These are phyloP conservation scores for Hirudo medicinalis DNA, from an alignment of 1,140 invertebrate species.

Conservation along the genomic window DNA sequence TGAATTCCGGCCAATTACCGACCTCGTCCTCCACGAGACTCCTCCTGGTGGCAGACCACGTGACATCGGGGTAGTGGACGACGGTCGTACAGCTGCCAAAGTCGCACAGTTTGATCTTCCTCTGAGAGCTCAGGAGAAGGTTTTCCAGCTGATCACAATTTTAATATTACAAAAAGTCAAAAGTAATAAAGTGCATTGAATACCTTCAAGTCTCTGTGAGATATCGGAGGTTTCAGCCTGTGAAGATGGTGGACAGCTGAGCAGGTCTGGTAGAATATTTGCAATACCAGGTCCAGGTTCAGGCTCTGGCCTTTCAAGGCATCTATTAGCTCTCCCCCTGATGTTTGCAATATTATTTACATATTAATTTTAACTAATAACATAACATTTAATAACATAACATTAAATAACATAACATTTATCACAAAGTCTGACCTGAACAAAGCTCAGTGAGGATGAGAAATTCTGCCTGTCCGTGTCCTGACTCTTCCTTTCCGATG, in stretches of 20 bases:
- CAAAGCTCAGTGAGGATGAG: constrained; percentile 47
- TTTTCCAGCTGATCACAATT: constrained; percentile 50
- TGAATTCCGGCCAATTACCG: neutral
- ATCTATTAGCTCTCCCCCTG: constrained; percentile 53
- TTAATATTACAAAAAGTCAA: neutral
- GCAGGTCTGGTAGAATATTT: constrained; percentile 80
- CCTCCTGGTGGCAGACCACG: constrained; percentile 81
- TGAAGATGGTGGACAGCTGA: constrained; percentile 85
- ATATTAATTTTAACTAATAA: neutral
- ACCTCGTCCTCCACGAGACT: constrained; percentile 82
- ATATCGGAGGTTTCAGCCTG: constrained; percentile 67
- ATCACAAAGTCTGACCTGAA: constrained; percentile 35
- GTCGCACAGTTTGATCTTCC: constrained; percentile 88
- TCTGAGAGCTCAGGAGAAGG: constrained; percentile 60
- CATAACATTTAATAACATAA: neutral
- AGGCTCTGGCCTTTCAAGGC: constrained; percentile 56
- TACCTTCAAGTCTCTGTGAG: constrained; percentile 70
- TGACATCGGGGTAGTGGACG: constrained; percentile 63
- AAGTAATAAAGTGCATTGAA: neutral
- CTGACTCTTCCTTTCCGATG: constrained; percentile 41
- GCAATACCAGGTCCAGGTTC: constrained; percentile 60
- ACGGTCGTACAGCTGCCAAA: constrained; percentile 90
- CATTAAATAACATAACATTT: neutral
- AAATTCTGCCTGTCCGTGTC: constrained; percentile 44
- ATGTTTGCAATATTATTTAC: neutral